Base-by-base conservation (phyloP, 2,888 invertebrate species). In the Conistra vaccinii region DNA sequence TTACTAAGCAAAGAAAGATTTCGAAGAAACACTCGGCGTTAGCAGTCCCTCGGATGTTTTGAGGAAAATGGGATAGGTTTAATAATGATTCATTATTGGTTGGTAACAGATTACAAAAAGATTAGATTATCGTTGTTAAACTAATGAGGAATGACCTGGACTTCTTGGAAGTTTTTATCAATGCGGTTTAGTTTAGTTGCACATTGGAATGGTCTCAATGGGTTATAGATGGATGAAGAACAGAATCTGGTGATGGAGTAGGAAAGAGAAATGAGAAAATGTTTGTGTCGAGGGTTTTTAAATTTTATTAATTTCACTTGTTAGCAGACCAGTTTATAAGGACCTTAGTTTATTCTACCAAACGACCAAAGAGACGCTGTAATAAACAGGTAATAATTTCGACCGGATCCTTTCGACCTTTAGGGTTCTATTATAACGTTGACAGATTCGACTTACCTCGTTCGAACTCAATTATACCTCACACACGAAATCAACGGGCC, bases 381-480 rank as follows among this genome's bases (percentile, higher is more conserved):
- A 23, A 23, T 32, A 48, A 17, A 58, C 0, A 35, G 23, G 17
- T 69, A 26, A 26, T 67, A 76, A 62, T 77, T 67, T 70, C 45
- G 4, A 20, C 23, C 23, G 26, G 57, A 75, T 65, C 63, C 68
- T 65, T 57, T 48, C 62, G 39, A 60, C 63, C 84, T 67, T 17
- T 35, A 53, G 55, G 69, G 48, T 60, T 45, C 23, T 58, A 70
- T 76, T 80, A 83, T 81, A 81, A 85, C 77, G 77, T 76, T 72
- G 83, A 85, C 81, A 87, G 79, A 81, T 81, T 84, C 76, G 69
- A 80, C 78, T 79, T 79, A 80, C 84, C 77, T 80, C 82, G 78
- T 82, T 76, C 74, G 62, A 83, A 88, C 80, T 86, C 87, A 83
- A 88, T 87, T 85, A 87, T 87, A 80, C 69, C 78, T 74, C 86